These are phyloP conservation scores for Meandrusa payeni DNA, from an alignment of 2,888 invertebrate genomes.

Conservation along the genomic window DNA sequence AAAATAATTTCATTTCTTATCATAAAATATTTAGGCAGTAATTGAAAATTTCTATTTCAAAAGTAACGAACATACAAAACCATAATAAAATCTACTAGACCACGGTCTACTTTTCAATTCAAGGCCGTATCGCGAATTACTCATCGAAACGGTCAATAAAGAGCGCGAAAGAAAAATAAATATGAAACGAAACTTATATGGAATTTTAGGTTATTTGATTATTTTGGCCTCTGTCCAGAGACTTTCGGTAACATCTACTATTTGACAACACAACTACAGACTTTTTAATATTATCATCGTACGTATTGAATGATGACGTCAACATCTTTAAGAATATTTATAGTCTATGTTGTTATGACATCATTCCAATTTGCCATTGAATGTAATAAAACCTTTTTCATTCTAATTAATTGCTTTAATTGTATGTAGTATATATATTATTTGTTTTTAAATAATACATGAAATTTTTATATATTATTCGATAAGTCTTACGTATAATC, in stretches of 20 bases:
- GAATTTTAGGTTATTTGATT: constrained; percentile 60
- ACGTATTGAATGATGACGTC: constrained; percentile 5
- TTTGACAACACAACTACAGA: constrained; percentile 26
- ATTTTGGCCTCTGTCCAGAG: constrained; percentile 66
- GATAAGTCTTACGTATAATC: too few relatives aligned
- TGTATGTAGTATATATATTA: too few relatives aligned
- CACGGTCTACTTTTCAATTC: constrained; percentile 41
- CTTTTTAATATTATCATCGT: constrained; percentile 2
- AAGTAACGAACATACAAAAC: not conserved
- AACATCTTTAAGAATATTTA: not conserved
- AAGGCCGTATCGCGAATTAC: constrained; percentile 50
- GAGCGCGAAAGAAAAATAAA: constrained; percentile 43
- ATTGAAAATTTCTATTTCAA: too few relatives aligned
- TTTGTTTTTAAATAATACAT: too few relatives aligned
- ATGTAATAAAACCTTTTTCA: too few relatives aligned
- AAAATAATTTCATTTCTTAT: too few relatives aligned
- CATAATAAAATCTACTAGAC: constrained; percentile 23
- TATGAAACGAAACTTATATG: constrained; percentile 44
- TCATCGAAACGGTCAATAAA: constrained; percentile 51
- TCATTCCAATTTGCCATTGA: not conserved
- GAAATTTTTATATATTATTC: too few relatives aligned
- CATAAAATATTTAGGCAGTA: too few relatives aligned
- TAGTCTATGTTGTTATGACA: not conserved
- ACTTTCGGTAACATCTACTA: constrained; percentile 44
- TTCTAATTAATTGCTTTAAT: too few relatives aligned